Base-by-base conservation (phyloP, 2,113 vertebrate genomes). In the Thamnaconus septentrionalis region DNA sequence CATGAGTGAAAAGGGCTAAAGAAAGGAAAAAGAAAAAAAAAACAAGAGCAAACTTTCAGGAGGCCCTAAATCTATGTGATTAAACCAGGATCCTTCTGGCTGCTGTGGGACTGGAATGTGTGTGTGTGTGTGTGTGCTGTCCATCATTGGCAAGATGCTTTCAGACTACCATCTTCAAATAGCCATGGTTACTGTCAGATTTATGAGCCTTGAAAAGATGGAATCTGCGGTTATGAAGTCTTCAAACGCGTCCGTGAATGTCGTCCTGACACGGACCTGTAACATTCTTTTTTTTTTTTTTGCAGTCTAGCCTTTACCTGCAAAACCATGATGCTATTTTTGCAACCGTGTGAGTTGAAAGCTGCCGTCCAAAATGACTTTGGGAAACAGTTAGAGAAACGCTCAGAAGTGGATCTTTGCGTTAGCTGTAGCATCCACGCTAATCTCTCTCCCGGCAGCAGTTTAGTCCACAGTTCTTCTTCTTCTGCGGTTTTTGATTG, bases 41-140 rank as follows among this genome's bases (percentile, higher is more conserved):
- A 31, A 31, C 18, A 31, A 31, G 18, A 31, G 18, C 18, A 56
- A 61, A 73, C 75, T 67, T 78, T 63, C 42, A 58, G 71, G 55
- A 57, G 76, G 81, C 74, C 40, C 64, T 75, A 85, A 86, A 86
- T 82, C 56, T 87, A 80, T 79, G 59, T 79, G 66, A 89, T 78
- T 82, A 80, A 71, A 68, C 80, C 71, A 65, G 81, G 69, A 70
- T 82, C 79, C 75, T 59, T 78, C 59, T 69, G 78, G 58, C 63
- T 69, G 70, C 76, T 31, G 56, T 69, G 61, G 51, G 72, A 68
- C 65, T 65, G 54, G 51, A 59, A 64, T 56, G 62, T 83, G 71
- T 86, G 18, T 31, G 18, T 31, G 18, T 31, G 18, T 31, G 18
- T 31, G 18, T 31, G 71, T 73, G 69, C 80, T 77, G 61, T 63